These are phyloP conservation scores for Subanguina moxae DNA, from an alignment of 1,140 invertebrate genomes.

Conservation along the genomic window DNA sequence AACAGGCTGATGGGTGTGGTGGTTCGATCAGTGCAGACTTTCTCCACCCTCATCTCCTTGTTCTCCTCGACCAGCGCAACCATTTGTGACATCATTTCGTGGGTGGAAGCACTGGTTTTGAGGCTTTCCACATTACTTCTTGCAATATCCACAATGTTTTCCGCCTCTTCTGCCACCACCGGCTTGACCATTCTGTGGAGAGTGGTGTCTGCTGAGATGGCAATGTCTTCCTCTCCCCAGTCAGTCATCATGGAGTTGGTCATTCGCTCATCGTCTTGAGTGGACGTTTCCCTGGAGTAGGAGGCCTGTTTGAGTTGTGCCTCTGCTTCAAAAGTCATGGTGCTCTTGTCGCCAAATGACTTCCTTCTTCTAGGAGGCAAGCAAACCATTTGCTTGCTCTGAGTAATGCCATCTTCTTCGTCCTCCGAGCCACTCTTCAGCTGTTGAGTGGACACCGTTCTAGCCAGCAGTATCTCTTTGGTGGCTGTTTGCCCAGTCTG, in stretches of 20 bases:
- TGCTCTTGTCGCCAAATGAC: neutral
- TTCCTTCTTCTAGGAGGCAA: neutral
- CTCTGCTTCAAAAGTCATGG: neutral
- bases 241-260: slow-evolving; percentile 38
- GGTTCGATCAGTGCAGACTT: no score
- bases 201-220: neutral
- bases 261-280: slow-evolving; percentile 32
- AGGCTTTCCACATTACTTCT: no score
- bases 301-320: slow-evolving; percentile 7
- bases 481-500: neutral
- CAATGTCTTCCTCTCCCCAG: slow-evolving; percentile 13
- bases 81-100: no score
- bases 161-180: no score
- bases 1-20: no score
- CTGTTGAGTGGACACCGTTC: neutral
- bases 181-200: neutral
- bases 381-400: neutral
- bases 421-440: no score
- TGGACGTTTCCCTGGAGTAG: slow-evolving; percentile 18
- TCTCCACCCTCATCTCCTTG: no score
- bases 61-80: no score
- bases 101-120: no score
- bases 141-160: no score
- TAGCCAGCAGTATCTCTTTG: neutral
- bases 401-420: neutral